These are phyloP conservation scores for Carposina sasakii DNA, from an alignment of 1,140 invertebrate species.

Conservation along the genomic window DNA sequence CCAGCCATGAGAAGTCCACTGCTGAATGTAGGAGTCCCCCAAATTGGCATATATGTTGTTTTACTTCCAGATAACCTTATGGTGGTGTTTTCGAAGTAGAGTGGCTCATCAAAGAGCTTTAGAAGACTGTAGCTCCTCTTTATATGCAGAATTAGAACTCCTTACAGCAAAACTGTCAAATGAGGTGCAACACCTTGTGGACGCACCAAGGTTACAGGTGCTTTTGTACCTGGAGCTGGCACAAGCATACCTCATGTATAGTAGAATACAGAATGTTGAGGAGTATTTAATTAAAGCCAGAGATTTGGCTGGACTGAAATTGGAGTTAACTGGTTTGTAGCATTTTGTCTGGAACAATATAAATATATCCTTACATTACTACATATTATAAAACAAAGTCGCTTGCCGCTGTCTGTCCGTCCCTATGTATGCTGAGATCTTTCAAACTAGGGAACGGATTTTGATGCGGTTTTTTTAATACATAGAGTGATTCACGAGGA, in stretches of 20 bases:
- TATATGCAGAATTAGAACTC: conserved; percentile 77
- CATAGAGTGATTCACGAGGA: no score
- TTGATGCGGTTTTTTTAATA: no score
- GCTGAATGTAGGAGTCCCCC: not conserved
- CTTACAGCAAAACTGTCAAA: conserved; percentile 73
- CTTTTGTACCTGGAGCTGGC: conserved; percentile 83
- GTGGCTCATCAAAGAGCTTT: conserved; percentile 83
- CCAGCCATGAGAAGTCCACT: not conserved
- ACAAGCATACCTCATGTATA: conserved; percentile 83
- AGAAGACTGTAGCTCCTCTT: conserved; percentile 78
- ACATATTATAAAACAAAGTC: no score
- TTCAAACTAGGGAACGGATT: no score
- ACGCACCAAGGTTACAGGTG: conserved; percentile 72
- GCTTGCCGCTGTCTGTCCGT: no score
- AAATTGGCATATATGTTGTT: not conserved
- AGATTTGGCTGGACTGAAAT: conserved; percentile 75
- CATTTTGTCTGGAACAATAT: no score
- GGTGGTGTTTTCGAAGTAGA: conserved; percentile 84
- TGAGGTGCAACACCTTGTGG: conserved; percentile 44
- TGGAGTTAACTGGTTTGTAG: conserved; percentile 78
- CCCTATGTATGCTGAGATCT: no score
- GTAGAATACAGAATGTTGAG: conserved; percentile 79
- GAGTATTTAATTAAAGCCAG: conserved; percentile 78
- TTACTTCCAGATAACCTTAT: conserved; percentile 68
- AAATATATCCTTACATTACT: no score